Evolutionary conservation across 2,888 invertebrate genomes (phyloP), one percentile per base, ranked within the genome.

Genomic region (Venustoraphidia nigricollis): DNA sequence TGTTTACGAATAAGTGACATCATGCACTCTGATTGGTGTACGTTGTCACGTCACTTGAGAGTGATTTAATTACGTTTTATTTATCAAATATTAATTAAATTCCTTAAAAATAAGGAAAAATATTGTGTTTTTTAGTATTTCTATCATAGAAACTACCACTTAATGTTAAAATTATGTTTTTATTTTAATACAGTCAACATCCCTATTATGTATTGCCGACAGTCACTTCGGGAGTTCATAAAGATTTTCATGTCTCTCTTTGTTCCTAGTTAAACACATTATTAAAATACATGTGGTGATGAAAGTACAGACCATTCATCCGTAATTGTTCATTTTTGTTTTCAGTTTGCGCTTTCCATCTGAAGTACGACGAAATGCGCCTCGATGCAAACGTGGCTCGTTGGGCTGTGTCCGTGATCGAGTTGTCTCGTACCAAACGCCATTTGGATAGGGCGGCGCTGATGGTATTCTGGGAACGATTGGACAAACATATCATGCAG

Each of bases 371-470:
- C 61, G 96, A 97, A 69, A 84, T 95, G 81, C 90, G 87, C 60
- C 62, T 96, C 58, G 97, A 97, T 66, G 72, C 82, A 10, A 98
- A 98, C 68, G 95, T 99, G 36, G 86, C 83, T 38, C 89, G 92
- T 60, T 98, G 98, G 98, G 90, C 92, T 36, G 98, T 98, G 8
- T 87, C 87, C 40, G 85, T 96, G 27, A 81, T 98, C 53, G 83
- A 89, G 63, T 73, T 98, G 42, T 94, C 94, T 51, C 78, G 91
- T 61, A 86, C 87, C 46, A 94, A 94, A 68, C 76, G 98, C 46
- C 97, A 99, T 77, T 80, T 98, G 60, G 98, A 98, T 71, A 77
- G 95, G 60, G 97, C 98, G 42, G 86, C 87, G 35, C 73, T 98
- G 47, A 89, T 95, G 76, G 82, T 84, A 56, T 95, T 98, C 70